These are phyloP conservation scores for Asarcornis scutulata DNA, from an alignment of 2,113 vertebrate genomes.

Conservation along the genomic window DNA sequence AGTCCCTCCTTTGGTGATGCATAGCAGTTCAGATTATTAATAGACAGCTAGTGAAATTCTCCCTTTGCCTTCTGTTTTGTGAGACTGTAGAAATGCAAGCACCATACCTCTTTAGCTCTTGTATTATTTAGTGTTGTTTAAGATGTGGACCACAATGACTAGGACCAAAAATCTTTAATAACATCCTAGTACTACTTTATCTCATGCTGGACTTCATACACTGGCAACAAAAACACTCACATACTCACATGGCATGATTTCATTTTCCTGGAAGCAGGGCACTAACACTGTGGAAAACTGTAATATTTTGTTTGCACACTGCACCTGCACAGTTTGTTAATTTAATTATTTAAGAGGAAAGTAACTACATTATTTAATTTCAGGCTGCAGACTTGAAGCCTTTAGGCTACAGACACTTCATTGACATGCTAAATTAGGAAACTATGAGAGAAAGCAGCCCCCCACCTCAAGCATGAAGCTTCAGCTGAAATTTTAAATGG, in stretches of 20 bases:
- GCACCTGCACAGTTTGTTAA: background rate
- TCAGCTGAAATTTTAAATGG: background rate
- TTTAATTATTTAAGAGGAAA: background rate
- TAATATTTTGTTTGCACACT: background rate
- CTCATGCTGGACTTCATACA: background rate
- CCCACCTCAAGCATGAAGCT: background rate
- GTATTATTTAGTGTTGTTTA: background rate
- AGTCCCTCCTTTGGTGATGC: background rate
- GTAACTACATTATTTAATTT: background rate
- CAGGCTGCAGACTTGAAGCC: background rate
- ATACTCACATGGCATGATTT: background rate
- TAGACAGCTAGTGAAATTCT: background rate
- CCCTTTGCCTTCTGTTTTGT: background rate
- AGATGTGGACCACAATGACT: background rate
- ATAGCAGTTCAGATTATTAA: background rate
- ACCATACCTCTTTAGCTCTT: background rate
- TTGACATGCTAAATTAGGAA: background rate
- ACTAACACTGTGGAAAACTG: rapidly evolving
- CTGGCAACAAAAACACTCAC: background rate
- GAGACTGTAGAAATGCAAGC: background rate
- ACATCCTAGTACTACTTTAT: background rate
- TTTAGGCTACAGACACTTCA: background rate
- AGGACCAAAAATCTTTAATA: background rate
- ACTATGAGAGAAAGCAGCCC: background rate
- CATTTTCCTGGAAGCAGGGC: background rate